Conservation (phyloP, 2,797 vertebrate genomes). For the Adrianichthys oophorus region DNA sequence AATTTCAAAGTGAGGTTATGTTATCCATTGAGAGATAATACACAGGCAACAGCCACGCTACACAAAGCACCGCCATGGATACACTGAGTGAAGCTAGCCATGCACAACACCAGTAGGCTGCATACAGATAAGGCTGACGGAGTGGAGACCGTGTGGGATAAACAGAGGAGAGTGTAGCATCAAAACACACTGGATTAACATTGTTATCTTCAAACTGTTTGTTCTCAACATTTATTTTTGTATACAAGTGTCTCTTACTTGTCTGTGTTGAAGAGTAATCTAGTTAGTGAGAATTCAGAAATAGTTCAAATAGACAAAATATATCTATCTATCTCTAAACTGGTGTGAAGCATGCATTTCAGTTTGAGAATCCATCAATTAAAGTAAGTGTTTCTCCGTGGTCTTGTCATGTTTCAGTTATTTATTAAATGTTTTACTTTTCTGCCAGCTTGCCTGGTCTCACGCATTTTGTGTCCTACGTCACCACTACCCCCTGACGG, state of each 20-base stretch:
- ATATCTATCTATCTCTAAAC: no score
- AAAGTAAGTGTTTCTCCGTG: not conserved
- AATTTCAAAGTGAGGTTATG: conserved; percentile 70
- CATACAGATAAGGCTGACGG: conserved; percentile 61
- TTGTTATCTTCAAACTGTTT: conserved; percentile 27
- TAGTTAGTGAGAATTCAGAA: not conserved
- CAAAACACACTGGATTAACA: conserved; percentile 32
- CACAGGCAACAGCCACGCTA: conserved; percentile 66
- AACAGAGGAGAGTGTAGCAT: conserved; percentile 53
- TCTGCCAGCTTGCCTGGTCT: no score
- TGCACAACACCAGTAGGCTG: conserved; percentile 53
- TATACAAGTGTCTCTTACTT: no score
- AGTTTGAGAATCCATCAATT: no score
- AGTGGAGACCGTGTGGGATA: conserved; percentile 52
- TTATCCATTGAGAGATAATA: conserved; percentile 68
- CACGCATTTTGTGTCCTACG: no score
- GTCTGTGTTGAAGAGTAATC: no score
- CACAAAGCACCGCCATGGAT: conserved; percentile 63
- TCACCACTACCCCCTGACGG: no score
- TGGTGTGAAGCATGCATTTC: no score
- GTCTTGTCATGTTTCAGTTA: no score
- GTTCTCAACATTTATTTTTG: not conserved
- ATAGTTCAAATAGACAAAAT: no score
- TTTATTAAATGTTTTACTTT: no score
- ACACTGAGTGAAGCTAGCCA: conserved; percentile 52